These are phyloP conservation scores for Pseudorhiza aurosa DNA, from an alignment of 30 jellyfish, hydroid and myxozoan species.

Conservation along the genomic window DNA sequence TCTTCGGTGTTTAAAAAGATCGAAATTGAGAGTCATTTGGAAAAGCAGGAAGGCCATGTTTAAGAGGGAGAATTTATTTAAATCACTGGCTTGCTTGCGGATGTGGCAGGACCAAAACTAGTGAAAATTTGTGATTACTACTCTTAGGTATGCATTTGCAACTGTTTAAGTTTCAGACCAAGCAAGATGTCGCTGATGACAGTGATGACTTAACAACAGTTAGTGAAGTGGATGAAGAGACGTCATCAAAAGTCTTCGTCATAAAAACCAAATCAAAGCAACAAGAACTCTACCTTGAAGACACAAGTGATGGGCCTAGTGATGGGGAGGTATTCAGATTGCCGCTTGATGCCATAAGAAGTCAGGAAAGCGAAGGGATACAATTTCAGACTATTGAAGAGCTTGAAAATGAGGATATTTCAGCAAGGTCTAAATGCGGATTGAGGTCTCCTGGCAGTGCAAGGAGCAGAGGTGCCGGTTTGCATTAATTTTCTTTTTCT, in stretches of 20 bases:
- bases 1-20: too few relatives aligned
- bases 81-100: too few relatives aligned
- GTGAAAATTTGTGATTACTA: too few relatives aligned
- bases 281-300: constrained; percentile 14
- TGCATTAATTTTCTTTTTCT: too few relatives aligned
- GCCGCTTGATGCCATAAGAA: constrained; percentile 24
- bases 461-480: constrained; percentile 18
- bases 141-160: too few relatives aligned
- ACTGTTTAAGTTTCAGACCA: constrained; percentile 10
- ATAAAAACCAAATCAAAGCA: background rate
- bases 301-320: constrained; percentile 55
- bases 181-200: constrained; percentile 12
- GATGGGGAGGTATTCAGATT: constrained; percentile 50
- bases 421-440: constrained; percentile 7
- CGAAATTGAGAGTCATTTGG: too few relatives aligned
- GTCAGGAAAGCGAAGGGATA: background rate
- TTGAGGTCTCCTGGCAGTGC: constrained; percentile 13
- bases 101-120: too few relatives aligned
- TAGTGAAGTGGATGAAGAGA: constrained; percentile 60
- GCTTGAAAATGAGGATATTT: constrained; percentile 18
- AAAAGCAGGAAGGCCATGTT: too few relatives aligned
- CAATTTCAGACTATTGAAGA: constrained; percentile 63
- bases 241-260: constrained; percentile 4
- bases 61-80: too few relatives aligned
- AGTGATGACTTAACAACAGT: constrained; percentile 71